These are phyloP conservation scores for Steromphala cineraria DNA, from an alignment of 2,888 invertebrate genomes.

Conservation along the genomic window DNA sequence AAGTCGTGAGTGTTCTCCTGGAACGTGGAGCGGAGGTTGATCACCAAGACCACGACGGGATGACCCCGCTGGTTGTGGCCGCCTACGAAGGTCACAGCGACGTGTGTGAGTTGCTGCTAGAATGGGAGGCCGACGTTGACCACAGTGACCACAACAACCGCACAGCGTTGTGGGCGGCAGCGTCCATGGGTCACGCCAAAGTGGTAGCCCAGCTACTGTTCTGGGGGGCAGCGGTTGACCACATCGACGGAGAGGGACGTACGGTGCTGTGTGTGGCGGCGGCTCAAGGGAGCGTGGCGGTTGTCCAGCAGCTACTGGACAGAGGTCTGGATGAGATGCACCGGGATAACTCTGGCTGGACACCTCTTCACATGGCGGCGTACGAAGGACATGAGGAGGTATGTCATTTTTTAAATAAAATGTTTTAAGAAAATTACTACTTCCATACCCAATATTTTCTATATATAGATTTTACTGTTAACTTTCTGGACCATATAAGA, in stretches of 20 bases:
- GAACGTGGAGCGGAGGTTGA: constrained; percentile 72
- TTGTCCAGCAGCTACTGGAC: constrained; percentile 88
- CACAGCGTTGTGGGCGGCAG: constrained; percentile 79
- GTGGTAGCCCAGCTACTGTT: constrained; percentile 90
- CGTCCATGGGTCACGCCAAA: constrained; percentile 91
- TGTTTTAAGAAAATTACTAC: too few relatives aligned
- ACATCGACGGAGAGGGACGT: constrained; percentile 94
- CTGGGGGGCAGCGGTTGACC: constrained; percentile 97
- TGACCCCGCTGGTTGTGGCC: constrained; percentile 74
- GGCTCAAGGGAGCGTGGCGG: constrained; percentile 80
- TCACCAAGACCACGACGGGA: constrained; percentile 74
- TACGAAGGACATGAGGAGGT: constrained; percentile 94
- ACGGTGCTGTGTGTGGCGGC: constrained; percentile 81
- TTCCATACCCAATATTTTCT: too few relatives aligned
- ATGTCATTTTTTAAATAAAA: constrained; percentile 72
- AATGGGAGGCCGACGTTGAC: constrained; percentile 94
- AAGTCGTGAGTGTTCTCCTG: constrained; percentile 71
- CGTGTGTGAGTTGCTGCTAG: constrained; percentile 85
- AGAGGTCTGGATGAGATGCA: constrained; percentile 82
- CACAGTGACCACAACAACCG: constrained; percentile 81
- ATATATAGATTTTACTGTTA: too few relatives aligned
- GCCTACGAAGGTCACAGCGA: constrained; percentile 80
- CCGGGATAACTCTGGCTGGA: constrained; percentile 95
- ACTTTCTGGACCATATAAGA: too few relatives aligned
- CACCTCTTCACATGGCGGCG: constrained; percentile 95